Conservation (phyloP, 2,888 invertebrate species). For the Amblyteles armatorius region DNA sequence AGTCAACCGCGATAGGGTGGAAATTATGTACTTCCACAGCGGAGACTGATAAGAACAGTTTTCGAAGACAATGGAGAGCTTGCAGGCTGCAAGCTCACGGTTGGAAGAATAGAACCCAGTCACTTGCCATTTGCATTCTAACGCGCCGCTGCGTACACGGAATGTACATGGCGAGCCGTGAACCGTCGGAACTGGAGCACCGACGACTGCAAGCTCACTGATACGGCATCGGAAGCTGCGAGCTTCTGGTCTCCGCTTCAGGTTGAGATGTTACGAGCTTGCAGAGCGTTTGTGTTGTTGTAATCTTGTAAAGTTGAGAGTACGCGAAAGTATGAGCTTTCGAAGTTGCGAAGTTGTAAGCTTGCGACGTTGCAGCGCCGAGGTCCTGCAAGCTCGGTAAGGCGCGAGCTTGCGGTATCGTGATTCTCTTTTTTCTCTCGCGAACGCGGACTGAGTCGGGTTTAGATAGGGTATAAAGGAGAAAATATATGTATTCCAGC, state of each 20-base stretch:
- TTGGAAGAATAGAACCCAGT: constrained; percentile 11
- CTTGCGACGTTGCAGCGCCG: neutral
- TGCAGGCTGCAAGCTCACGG: neutral
- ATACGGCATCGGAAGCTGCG: constrained; percentile 3
- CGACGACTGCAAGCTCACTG: neutral
- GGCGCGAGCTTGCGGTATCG: neutral
- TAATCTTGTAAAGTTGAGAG: neutral
- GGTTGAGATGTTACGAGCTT: neutral
- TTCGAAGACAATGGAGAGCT: neutral
- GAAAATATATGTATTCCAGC: neutral
- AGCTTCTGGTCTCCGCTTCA: neutral
- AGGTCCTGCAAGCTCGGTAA: neutral
- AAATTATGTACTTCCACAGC: neutral
- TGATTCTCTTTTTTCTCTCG: neutral
- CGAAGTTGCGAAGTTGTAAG: neutral
- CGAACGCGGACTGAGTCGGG: neutral
- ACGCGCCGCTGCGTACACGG: constrained; percentile 65
- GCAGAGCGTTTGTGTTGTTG: neutral
- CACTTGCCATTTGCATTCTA: constrained; percentile 38
- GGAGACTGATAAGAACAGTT: neutral
- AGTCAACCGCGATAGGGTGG: neutral
- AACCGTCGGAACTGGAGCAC: constrained; percentile 22
- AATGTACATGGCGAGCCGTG: neutral
- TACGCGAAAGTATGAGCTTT: neutral
- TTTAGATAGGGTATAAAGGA: neutral